These are phyloP conservation scores for Linnaemya vulpina DNA, from an alignment of 2,888 invertebrate genomes.

Conservation along the genomic window DNA sequence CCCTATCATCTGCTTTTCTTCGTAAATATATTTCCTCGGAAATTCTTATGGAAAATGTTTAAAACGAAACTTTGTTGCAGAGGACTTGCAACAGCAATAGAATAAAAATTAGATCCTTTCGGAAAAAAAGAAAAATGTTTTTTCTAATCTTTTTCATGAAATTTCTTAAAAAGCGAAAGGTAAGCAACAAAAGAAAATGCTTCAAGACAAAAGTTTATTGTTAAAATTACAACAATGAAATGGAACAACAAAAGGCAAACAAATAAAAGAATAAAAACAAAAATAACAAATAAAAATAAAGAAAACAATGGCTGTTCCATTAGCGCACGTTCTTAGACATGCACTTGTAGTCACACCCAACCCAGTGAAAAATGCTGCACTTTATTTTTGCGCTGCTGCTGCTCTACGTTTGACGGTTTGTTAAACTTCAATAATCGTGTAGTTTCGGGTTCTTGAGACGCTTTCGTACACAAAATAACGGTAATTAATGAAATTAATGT, in stretches of 20 bases:
- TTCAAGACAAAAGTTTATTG: conserved; percentile 13
- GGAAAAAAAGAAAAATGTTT: neutral
- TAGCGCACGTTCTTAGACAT: no score
- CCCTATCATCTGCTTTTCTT: neutral
- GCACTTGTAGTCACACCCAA: no score
- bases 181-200: neutral
- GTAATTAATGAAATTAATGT: no score
- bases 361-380: no score
- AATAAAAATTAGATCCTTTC: neutral
- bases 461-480: no score
- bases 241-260: neutral
- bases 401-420: no score
- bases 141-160: neutral
- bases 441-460: no score
- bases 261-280: no score
- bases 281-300: no score
- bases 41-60: neutral
- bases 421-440: no score
- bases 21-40: neutral
- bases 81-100: neutral
- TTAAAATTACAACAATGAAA: conserved; percentile 14
- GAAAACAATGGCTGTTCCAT: no score
- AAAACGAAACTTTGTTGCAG: neutral
- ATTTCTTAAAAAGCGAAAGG: neutral
- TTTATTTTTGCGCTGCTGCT: no score